Evolutionary conservation across 1,140 invertebrate species (phyloP).

Genomic region (Aricia agestis): DNA sequence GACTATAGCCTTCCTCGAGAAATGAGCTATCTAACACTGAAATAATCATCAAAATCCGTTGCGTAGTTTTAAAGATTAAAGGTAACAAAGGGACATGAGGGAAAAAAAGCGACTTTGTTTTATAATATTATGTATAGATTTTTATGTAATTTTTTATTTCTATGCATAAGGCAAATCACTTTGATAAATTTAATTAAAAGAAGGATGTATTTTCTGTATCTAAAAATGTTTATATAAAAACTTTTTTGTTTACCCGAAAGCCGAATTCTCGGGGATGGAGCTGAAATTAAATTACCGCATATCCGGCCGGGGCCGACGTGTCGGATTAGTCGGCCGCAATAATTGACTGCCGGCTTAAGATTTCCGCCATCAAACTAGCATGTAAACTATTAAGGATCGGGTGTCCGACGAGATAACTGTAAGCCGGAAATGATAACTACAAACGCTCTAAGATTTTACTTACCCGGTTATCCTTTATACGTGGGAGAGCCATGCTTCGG

Average conservation of each 20-base stretch:
- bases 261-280: not conserved
- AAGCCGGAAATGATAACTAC: not conserved
- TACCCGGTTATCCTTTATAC: not conserved
- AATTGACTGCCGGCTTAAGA: slow-evolving; percentile 15
- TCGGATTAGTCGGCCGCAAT: slow-evolving; percentile 1
- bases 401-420: slow-evolving; percentile 9
- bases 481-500: no score
- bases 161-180: no score
- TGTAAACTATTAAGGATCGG: slow-evolving; percentile 15
- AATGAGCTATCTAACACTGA: no score
- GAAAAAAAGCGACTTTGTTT: no score
- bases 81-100: no score
- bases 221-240: slow-evolving; percentile 1
- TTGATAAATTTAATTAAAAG: no score
- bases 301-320: slow-evolving; percentile 11
- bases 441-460: not conserved
- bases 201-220: no score
- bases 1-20: no score
- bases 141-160: no score
- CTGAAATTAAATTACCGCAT: slow-evolving; percentile 10
- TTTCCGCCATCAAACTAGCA: slow-evolving; percentile 12
- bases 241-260: not conserved
- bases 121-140: no score
- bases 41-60: no score
- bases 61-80: no score